A percentile compares a stretch with the other conserved stretches of the same genome.
Conservation (phyloP, 2,888 invertebrate species). For the Xiphydria camelus region DNA sequence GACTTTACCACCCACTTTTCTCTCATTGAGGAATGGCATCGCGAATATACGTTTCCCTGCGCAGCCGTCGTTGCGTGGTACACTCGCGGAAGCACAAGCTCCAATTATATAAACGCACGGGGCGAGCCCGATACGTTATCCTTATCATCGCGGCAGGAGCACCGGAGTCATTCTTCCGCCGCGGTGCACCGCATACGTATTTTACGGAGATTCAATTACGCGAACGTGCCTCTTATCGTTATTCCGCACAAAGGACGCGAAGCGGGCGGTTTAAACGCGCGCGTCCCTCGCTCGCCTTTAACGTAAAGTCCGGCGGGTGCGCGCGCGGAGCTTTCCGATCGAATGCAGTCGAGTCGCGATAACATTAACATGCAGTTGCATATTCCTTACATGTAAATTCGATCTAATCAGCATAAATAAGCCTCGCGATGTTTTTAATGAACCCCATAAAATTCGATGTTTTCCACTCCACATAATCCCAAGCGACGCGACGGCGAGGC, state of each 20-base stretch:
- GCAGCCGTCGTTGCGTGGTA: no score
- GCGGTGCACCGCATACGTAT: conserved; percentile 2
- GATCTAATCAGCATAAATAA: conserved; percentile 27
- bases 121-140: no score
- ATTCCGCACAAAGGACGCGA: conserved; percentile 14
- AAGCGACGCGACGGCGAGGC: conserved; percentile 5
- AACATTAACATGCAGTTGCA: conserved; percentile 17
- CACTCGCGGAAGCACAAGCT: no score
- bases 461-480: conserved; percentile 6
- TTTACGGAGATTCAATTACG: conserved; percentile 15
- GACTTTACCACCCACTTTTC: no score
- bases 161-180: no score
- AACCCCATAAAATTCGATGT: conserved; percentile 19
- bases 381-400: conserved; percentile 19
- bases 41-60: no score
- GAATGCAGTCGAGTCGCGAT: conserved; percentile 1
- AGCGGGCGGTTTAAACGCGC: no score
- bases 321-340: not conserved
- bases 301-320: not conserved
- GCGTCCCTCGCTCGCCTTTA: conserved; percentile 1
- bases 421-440: conserved; percentile 18
- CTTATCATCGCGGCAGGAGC: no score
- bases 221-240: conserved; percentile 22
- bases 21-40: no score
- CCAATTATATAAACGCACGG: no score